phyloP scores from a whole-genome alignment of 2,113 vertebrate genomes.

The Drymodes brunneopygia region DNA sequence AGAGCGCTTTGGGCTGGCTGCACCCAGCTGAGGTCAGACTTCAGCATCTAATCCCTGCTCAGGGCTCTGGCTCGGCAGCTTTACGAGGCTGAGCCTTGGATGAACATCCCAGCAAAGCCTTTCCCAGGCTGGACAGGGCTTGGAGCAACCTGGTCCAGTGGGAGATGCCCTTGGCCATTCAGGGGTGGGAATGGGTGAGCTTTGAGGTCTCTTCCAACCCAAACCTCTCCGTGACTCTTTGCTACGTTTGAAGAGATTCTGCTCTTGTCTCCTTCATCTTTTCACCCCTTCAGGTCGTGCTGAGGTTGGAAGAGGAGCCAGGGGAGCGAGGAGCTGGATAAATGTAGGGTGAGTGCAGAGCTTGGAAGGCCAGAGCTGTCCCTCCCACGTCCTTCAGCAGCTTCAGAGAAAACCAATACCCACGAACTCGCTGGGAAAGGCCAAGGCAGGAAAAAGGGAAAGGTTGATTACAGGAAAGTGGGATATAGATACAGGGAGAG shows the following conservation, averaged over 20 bases:
- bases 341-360: neutral
- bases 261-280: neutral
- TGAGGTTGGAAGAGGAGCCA: neutral
- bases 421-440: neutral
- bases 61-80: neutral
- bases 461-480: conserved; percentile 20
- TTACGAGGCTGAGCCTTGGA: neutral
- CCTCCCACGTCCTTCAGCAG: neutral
- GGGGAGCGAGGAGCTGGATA: neutral
- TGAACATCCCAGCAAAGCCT: neutral
- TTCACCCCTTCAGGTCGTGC: neutral
- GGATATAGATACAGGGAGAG: neutral
- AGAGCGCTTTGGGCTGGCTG: neutral
- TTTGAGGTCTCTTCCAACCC: neutral
- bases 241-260: neutral
- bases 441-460: neutral
- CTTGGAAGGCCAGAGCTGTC: neutral
- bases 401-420: neutral
- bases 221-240: neutral
- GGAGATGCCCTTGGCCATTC: neutral
- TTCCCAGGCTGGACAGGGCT: neutral
- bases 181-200: neutral
- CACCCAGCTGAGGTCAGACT: neutral
- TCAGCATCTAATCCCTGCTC: neutral
- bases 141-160: neutral